A percentile compares a stretch with the other conserved stretches of the same genome.
Evolutionary conservation across 2,888 invertebrate genomes (phyloP).

Genomic region (Lamellibrachia columna): DNA sequence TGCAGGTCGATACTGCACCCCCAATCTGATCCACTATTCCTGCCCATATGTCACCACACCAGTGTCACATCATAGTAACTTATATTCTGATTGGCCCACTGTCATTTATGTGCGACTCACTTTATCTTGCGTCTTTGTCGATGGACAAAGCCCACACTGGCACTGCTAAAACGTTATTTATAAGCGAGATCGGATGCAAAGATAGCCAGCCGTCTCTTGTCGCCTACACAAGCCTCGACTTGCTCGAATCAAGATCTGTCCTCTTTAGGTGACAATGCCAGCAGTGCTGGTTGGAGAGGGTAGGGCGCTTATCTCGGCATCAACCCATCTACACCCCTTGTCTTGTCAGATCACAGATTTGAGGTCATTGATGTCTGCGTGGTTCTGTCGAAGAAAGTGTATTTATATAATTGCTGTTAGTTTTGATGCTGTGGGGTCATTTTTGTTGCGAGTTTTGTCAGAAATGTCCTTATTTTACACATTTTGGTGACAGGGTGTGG

Average conservation of each 20-base stretch:
- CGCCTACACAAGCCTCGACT: neutral
- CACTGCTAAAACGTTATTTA: neutral
- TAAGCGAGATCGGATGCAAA: neutral
- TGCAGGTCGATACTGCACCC: neutral
- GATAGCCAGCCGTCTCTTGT: neutral
- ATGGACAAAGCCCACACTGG: conserved; percentile 1
- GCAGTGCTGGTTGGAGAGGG: neutral
- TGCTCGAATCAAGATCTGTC: neutral
- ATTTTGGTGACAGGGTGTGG: neutral
- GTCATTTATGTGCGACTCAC: neutral
- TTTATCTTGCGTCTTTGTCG: neutral
- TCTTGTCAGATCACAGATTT: conserved; percentile 8
- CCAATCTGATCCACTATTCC: neutral
- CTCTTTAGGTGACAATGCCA: neutral
- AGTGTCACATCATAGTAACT: neutral
- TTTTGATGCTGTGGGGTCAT: neutral
- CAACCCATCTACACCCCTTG: neutral
- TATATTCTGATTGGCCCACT: conserved; percentile 12
- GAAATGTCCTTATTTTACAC: neutral
- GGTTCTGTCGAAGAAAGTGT: neutral
- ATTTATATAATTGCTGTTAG: neutral
- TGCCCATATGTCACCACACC: neutral
- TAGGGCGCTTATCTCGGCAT: neutral
- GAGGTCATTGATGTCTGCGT: neutral
- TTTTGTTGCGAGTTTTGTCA: neutral